These are phyloP conservation scores for Gerris lacustris DNA, from an alignment of 2,888 invertebrate genomes.

Conservation along the genomic window DNA sequence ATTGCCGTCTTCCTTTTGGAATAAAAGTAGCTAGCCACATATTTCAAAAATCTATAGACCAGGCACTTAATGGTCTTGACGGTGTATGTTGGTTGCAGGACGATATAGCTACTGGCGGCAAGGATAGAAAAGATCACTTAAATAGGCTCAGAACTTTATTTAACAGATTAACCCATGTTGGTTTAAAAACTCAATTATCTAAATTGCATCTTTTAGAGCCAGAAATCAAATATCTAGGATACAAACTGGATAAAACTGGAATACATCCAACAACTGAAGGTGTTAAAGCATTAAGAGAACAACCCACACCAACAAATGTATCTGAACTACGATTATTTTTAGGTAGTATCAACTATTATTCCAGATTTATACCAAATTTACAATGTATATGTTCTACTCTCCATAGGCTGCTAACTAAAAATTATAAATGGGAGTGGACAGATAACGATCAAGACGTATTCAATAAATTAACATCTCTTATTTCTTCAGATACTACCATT, in stretches of 20 bases:
- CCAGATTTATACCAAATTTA: neutral
- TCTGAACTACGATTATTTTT: neutral
- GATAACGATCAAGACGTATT: no score
- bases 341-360: neutral
- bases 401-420: neutral
- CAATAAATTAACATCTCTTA: no score
- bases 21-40: neutral
- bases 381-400: neutral
- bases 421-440: no score
- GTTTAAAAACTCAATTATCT: neutral
- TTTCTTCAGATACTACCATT: neutral
- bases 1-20: neutral
- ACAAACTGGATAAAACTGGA: neutral
- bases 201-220: neutral
- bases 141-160: neutral
- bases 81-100: neutral
- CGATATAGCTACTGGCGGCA: neutral
- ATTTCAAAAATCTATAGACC: neutral
- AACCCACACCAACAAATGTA: no score
- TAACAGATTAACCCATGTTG: neutral
- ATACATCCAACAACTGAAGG: no score
- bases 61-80: neutral
- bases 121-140: neutral
- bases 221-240: neutral
- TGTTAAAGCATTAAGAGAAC: no score